Base-by-base conservation (phyloP, 2,888 invertebrate species). In the Zeuzera pyrina region DNA sequence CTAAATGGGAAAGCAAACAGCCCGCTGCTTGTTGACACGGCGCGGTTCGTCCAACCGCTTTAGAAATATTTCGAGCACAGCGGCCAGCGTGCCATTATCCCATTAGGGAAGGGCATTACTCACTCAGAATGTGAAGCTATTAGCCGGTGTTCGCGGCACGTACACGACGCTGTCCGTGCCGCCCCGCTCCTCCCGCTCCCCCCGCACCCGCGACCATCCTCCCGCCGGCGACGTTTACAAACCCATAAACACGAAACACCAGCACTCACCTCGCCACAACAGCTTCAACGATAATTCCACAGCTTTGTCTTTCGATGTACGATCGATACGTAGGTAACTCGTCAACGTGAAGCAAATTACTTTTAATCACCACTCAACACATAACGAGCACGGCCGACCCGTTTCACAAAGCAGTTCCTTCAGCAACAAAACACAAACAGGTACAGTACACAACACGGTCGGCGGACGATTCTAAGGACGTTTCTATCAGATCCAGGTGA, bases 301-400 rank as follows among this genome's bases (percentile, higher is more conserved):
- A 46, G 66, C 66, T 74, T 68, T 76, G 73, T 77, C 59, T 63
- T 62, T 68, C 62, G 59, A 67, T 61, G 53, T 41, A 57, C 68
- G 76, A 78, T 81, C 79, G 69, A 78, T 79, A 78, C 65, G 58
- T 62, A 65, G 62, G 66, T 54, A 54, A 48, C 53, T 77, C 62
- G 74, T 74, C 73, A 77, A 78, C 70, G 68, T 70, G 61, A 71
- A 72, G 68, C 67, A 72, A 79, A 78, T 78, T 79, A 73, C 73
- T 70, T 73, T 64, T 77, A 74, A 76, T 77, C 79, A 83, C 79
- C 70, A 77, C 74, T 73, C 72, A 72, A 65, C 76, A 76, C 73
- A 70, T 70, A 69, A 73, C 57, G 69, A 64, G 69, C 72, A 69
- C 69, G 63, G 69, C 55, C 66, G 58, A 66, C 59, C 48, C 62